Conservation (phyloP, 2,888 invertebrate species). For the Noctua janthina region DNA sequence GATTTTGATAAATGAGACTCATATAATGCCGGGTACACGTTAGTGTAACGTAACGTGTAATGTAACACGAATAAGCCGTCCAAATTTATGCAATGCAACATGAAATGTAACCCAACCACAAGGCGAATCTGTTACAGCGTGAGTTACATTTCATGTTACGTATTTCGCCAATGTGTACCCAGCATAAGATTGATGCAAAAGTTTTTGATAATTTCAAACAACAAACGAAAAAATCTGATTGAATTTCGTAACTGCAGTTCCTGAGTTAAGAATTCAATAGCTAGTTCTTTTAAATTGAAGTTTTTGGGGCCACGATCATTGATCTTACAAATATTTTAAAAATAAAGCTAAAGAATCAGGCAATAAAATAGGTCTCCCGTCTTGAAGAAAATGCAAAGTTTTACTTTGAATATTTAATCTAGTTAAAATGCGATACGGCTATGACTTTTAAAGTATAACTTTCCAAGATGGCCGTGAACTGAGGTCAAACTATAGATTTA, state of each 20-base stretch:
- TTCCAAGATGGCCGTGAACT: conserved; percentile 75
- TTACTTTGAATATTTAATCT: conserved; percentile 23
- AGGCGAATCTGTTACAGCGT: no score
- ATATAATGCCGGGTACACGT: no score
- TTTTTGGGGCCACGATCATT: not conserved
- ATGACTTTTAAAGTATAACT: conserved; percentile 49
- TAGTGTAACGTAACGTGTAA: no score
- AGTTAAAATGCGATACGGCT: conserved; percentile 20
- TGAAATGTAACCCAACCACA: no score
- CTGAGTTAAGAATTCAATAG: not conserved
- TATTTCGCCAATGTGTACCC: no score
- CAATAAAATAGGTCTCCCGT: not conserved
- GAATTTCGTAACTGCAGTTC: not conserved
- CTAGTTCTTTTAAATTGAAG: not conserved
- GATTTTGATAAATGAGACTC: not conserved
- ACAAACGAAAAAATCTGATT: not conserved
- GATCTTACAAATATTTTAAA: not conserved
- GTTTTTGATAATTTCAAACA: not conserved
- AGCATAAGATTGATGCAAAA: not conserved
- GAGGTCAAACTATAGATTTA: conserved; percentile 82
- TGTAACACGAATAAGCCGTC: no score
- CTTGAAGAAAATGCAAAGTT: not conserved
- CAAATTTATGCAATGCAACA: no score
- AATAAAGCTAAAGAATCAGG: not conserved
- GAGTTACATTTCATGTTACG: no score